These are phyloP conservation scores for Nasonovia ribisnigri DNA, from an alignment of 2,888 invertebrate genomes.

Conservation along the genomic window DNA sequence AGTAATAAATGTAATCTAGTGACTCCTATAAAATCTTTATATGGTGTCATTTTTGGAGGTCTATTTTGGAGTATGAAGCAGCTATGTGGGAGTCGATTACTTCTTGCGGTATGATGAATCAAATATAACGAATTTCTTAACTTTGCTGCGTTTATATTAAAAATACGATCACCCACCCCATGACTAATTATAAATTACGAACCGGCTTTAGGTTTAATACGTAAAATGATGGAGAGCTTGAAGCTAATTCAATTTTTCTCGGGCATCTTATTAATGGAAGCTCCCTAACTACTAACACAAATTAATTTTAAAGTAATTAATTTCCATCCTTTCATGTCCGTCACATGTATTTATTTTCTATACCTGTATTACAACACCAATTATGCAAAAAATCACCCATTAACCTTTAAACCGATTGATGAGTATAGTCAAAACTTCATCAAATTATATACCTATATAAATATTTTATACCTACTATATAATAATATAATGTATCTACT, in stretches of 20 bases:
- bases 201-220: neutral
- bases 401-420: too few species aligned
- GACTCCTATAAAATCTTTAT: neutral
- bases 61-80: neutral
- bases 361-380: neutral
- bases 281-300: neutral
- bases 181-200: neutral
- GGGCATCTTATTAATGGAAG: neutral
- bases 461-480: too few species aligned
- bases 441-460: too few species aligned
- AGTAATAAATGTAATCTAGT: neutral
- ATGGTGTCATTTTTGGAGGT: too few species aligned
- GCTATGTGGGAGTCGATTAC: neutral
- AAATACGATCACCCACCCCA: neutral
- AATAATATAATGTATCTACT: too few species aligned
- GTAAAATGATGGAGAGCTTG: neutral
- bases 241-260: neutral
- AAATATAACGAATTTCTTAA: neutral
- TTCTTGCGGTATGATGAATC: neutral
- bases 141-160: neutral
- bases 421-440: too few species aligned
- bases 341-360: neutral
- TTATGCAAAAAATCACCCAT: neutral
- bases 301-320: too few species aligned
- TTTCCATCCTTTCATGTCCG: neutral